Percentiles rank a stretch among this genome's conserved stretches.
These are phyloP conservation scores for Orchestia grillus DNA, from an alignment of 1,140 invertebrate species.

Conservation along the genomic window DNA sequence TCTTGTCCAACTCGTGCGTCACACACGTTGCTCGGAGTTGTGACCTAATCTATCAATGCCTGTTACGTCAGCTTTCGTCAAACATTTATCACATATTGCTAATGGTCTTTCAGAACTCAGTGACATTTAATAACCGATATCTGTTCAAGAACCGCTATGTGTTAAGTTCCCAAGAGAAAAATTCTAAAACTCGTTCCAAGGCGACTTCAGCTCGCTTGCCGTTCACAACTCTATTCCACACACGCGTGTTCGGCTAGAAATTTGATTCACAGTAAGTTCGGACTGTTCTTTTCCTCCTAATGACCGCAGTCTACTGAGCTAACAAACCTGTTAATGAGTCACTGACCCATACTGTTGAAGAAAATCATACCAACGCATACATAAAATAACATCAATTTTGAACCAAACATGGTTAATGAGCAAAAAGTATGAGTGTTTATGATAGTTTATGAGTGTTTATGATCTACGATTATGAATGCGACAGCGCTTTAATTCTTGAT, in stretches of 20 bases:
- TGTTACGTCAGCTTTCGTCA: background rate
- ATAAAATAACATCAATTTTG: background rate
- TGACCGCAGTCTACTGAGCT: background rate
- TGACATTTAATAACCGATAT: background rate
- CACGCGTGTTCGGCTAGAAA: too few relatives aligned
- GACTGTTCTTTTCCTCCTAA: background rate
- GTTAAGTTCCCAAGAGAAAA: background rate
- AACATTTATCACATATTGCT: background rate
- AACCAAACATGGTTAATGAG: background rate
- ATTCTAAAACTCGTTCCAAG: background rate
- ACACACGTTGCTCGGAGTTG: too few relatives aligned
- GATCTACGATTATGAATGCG: background rate
- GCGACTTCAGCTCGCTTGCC: too few relatives aligned
- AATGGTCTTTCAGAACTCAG: background rate
- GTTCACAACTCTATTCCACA: too few relatives aligned
- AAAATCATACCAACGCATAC: background rate
- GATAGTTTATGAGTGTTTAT: background rate
- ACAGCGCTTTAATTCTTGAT: background rate
- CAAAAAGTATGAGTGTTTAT: background rate
- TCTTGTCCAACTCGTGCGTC: too few relatives aligned
- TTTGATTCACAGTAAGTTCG: background rate
- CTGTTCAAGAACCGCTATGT: background rate
- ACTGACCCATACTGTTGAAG: background rate
- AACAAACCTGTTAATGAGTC: background rate
- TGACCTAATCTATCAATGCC: background rate